These are phyloP conservation scores for Eubasilissa regina DNA, from an alignment of 1,140 invertebrate genomes.

Conservation along the genomic window DNA sequence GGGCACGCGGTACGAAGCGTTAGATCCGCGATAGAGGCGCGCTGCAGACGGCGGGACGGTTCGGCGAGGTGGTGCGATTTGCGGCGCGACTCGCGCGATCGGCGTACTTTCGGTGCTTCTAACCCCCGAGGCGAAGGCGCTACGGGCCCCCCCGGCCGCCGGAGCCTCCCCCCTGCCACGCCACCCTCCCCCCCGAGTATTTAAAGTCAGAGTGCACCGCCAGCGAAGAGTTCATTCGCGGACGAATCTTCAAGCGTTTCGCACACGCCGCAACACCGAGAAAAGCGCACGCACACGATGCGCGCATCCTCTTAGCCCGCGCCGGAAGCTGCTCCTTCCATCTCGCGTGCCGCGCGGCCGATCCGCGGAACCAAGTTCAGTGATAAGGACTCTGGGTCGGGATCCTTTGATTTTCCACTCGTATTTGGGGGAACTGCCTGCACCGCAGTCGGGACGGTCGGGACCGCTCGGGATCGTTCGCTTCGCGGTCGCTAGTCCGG, in stretches of 20 bases:
- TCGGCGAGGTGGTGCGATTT: background rate
- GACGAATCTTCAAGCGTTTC: constrained; percentile 56
- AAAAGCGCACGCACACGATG: constrained; percentile 42
- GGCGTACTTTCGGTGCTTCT: constrained; percentile 43
- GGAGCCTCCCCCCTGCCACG: constrained; percentile 25
- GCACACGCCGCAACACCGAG: constrained; percentile 41
- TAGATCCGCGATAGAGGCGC: background rate
- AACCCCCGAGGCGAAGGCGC: constrained; percentile 54
- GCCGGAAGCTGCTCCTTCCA: constrained; percentile 10
- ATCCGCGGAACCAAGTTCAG: constrained; percentile 17
- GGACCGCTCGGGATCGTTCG: constrained; percentile 20
- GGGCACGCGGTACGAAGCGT: constrained; percentile 1
- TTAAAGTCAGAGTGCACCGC: constrained; percentile 58
- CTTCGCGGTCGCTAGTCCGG: constrained; percentile 26
- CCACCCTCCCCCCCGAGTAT: constrained; percentile 53
- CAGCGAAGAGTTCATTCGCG: constrained; percentile 59
- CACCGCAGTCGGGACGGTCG: constrained; percentile 24
- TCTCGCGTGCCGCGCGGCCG: constrained; percentile 12
- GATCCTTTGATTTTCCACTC: background rate
- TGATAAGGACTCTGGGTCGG: constrained; percentile 17
- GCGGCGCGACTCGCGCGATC: background rate
- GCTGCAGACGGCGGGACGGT: background rate
- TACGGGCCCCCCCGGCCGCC: constrained; percentile 45
- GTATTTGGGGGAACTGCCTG: constrained; percentile 4
- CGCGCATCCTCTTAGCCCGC: constrained; percentile 15